Conservation (phyloP, 2,797 vertebrate species). For the Rhinogobio ventralis region DNA sequence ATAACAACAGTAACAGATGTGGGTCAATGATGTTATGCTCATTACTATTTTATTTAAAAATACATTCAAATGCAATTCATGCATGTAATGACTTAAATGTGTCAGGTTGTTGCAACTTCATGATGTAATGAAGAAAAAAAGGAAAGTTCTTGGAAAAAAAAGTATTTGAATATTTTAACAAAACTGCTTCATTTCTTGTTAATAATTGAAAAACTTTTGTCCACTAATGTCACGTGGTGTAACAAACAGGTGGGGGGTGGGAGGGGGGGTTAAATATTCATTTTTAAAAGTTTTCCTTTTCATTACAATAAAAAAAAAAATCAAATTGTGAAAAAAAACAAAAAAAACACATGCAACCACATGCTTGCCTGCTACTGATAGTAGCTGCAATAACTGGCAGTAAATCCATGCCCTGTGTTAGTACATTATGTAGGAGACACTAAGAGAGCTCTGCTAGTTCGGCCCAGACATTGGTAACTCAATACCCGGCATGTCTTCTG, state of each 20-base stretch:
- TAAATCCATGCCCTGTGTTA: slow-evolving; percentile 5
- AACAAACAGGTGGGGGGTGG: neutral
- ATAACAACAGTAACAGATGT: neutral
- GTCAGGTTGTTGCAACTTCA: neutral
- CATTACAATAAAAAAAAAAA: too few species aligned
- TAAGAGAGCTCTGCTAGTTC: slow-evolving; percentile 49
- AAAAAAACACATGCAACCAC: neutral
- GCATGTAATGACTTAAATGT: too few species aligned
- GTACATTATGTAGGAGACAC: slow-evolving; percentile 50
- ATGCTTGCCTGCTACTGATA: neutral
- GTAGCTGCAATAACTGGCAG: slow-evolving; percentile 1
- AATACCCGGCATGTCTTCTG: slow-evolving; percentile 61
- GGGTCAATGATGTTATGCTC: neutral
- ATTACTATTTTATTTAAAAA: neutral
- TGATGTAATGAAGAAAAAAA: neutral
- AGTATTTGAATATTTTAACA: neutral
- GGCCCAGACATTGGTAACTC: slow-evolving; percentile 59
- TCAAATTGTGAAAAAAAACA: neutral
- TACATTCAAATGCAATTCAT: neutral
- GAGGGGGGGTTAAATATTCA: too few species aligned
- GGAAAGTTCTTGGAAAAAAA: too few species aligned
- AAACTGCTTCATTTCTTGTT: neutral
- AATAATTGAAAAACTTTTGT: neutral
- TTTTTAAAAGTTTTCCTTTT: neutral
- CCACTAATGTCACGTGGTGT: neutral